phyloP scores from a whole-genome alignment of 37 sponge, comb jelly and placozoan genomes.

The Beroe forskalii region DNA sequence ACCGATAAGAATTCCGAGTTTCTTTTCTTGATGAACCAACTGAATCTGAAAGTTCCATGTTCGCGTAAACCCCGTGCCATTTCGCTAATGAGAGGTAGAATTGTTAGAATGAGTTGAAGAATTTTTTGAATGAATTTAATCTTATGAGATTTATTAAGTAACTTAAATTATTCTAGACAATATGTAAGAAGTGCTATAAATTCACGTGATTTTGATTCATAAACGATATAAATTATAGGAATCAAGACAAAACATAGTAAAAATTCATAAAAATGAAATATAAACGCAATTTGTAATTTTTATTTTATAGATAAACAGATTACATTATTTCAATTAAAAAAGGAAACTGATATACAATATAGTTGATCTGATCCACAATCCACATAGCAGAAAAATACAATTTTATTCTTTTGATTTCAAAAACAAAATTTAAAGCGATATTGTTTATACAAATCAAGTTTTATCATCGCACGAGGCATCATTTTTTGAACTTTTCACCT shows the following conservation, averaged over 20 bases:
- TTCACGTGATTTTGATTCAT: too few relatives aligned
- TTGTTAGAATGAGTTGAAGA: too few relatives aligned
- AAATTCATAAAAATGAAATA: neutral
- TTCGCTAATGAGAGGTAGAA: neutral
- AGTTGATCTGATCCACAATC: too few relatives aligned
- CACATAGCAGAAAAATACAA: too few relatives aligned
- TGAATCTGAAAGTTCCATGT: neutral
- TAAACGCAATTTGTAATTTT: neutral
- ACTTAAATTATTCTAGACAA: too few relatives aligned
- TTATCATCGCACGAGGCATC: neutral
- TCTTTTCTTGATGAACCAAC: constrained; percentile 9
- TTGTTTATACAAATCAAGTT: neutral
- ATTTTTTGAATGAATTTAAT: too few relatives aligned
- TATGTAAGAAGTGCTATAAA: too few relatives aligned
- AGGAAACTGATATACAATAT: neutral
- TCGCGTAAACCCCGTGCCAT: constrained; percentile 14
- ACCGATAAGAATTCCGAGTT: neutral
- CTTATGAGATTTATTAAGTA: neutral
- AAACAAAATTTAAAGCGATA: too few relatives aligned
- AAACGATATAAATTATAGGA: too few relatives aligned
- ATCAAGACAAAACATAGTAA: neutral
- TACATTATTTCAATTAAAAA: neutral
- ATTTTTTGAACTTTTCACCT: neutral
- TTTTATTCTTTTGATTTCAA: too few relatives aligned
- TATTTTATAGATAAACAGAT: too few relatives aligned